A percentile compares a stretch with the other conserved stretches of the same genome.
phyloP scores from a whole-genome alignment of 2,888 invertebrate species.

The Drosophila anomelani region DNA sequence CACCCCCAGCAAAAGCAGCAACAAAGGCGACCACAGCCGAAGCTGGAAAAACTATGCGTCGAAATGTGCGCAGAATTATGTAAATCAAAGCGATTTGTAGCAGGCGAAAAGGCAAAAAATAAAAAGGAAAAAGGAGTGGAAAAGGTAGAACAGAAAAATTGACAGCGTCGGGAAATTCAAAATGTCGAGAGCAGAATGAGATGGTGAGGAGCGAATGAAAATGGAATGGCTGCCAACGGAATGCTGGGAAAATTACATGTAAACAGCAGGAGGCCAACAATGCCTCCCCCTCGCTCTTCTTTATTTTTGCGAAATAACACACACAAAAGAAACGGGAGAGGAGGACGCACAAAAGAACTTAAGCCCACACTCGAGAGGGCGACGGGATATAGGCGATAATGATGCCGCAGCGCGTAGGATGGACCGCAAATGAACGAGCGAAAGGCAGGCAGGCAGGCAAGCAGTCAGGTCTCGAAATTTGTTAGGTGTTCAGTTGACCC shows the following conservation, averaged over 20 bases:
- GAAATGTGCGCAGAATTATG: conserved; percentile 77
- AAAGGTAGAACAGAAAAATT: conserved; percentile 47
- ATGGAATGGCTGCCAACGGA: conserved; percentile 16
- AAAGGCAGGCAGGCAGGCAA: background rate
- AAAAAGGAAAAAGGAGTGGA: conserved; percentile 37
- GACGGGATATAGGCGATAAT: conserved; percentile 49
- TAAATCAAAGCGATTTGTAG: conserved; percentile 80
- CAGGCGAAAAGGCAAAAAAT: conserved; percentile 35
- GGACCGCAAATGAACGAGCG: conserved; percentile 67
- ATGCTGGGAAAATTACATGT: conserved; percentile 73
- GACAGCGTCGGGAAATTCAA: conserved; percentile 68
- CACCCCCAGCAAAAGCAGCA: conserved; percentile 58
- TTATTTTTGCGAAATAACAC: conserved; percentile 42
- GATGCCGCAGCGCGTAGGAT: conserved; percentile 54
- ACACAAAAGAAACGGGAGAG: conserved; percentile 38
- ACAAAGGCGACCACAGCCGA: conserved; percentile 15
- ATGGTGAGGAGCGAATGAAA: background rate
- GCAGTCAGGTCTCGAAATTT: conserved; percentile 61
- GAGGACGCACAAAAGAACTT: conserved; percentile 33
- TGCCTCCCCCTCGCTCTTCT: conserved; percentile 34
- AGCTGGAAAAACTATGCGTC: conserved; percentile 67
- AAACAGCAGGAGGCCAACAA: conserved; percentile 70
- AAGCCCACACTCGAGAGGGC: conserved; percentile 37
- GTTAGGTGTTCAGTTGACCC: conserved; percentile 53
- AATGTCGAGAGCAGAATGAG: conserved; percentile 56